Evolutionary conservation across 92 coral and sea anemone species (phyloP), one percentile per base, ranked within the genome.

Genomic region (Montipora capitata): DNA sequence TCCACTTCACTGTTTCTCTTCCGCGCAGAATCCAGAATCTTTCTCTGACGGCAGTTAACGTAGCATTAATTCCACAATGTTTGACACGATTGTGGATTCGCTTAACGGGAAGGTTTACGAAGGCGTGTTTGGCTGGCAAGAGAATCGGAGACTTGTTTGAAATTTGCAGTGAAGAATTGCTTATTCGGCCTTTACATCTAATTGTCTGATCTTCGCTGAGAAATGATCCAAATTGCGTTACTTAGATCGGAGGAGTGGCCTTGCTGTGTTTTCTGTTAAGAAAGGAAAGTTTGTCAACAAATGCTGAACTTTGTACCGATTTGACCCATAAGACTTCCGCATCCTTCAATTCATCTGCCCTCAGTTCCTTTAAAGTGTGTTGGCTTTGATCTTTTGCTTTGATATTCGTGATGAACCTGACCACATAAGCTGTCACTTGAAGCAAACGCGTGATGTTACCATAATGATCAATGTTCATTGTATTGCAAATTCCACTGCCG

Each of bases 21-120:
- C 90, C 88, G 40, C 70, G 95, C 49, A 79, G 56, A 76, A 84
- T 59, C 92, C 92, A 84, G 67, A 48, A 78, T 81, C 92, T 84
- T 68, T 92, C 92, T 72, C 89, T 88, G 57, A 87, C 56, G 10
- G 85, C 72, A 5, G 92, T 92, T 15, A 91, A 78, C 13, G 94
- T 91, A 49, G 74, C 89, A 14, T 74, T 54, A 15, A 87, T 81
- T 38, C 92, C 89, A 66, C 75, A 43, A 51, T 92, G 92, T 66
- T 83, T 92, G 27, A 92, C 74, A 75, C 49, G 67, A 62, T 88
- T 78, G 67, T 87, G 94, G 40, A 71, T 61, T 66, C 77, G 74
- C 66, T 72, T 76, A 45, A 87, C 73, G 14, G 83, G 35, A 70
- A 88, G 81, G 49, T 88, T 79, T 13, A 88, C 86, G 58, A 92